Base-by-base conservation (phyloP, 2,797 vertebrate genomes). In the Artibeus jamaicensis region DNA sequence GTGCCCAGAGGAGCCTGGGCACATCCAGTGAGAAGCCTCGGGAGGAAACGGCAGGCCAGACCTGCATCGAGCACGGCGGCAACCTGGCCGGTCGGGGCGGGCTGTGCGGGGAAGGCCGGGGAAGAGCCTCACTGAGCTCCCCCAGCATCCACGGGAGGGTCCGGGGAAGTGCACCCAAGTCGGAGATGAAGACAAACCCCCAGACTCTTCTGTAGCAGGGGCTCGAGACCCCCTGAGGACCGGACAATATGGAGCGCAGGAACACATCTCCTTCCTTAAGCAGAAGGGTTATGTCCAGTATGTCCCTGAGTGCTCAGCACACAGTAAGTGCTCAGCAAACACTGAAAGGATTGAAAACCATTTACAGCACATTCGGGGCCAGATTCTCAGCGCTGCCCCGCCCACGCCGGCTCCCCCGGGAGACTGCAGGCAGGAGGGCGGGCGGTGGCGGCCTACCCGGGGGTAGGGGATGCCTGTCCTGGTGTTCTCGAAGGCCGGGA, bases 401-500 rank as follows among this genome's bases (percentile, higher is more conserved):
- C 37, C 48, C n/a, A 53, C 50, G 6, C 50, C 7, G 50, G 50
- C 7, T 18, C 19, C 7, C 65, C 53, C 2, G 14, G 32, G 39
- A 76, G 29, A 37, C 73, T n/a, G 12, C 50, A 46, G 29, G 46
- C 71, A 18, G 53, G 29, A 73, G 78, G 70, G 59, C 0, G 2
- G 22, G 29, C 62, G 44, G 0, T 39, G 24, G 29, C 68, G 48
- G 14, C 3, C 92, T 97, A 99, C 99, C 98, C 99, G 98, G 82
- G 99, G 99, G 76, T 99, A 99, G 0, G 99, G 99, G 96, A 99
- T 99, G 53, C 99, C 99, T 0, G 99, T 99, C 98, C 98, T 99
- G 96, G 99, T 99, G 99, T 99, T 99, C 97, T 99, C 99, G 78
- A 99, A 99, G 93, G 99, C 99, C 2, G 99, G 99, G 5, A 99